Evolutionary conservation across 2,113 vertebrate species (phyloP), one percentile per base, ranked within the genome.

Genomic region (Phyllopteryx taeniolatus): DNA sequence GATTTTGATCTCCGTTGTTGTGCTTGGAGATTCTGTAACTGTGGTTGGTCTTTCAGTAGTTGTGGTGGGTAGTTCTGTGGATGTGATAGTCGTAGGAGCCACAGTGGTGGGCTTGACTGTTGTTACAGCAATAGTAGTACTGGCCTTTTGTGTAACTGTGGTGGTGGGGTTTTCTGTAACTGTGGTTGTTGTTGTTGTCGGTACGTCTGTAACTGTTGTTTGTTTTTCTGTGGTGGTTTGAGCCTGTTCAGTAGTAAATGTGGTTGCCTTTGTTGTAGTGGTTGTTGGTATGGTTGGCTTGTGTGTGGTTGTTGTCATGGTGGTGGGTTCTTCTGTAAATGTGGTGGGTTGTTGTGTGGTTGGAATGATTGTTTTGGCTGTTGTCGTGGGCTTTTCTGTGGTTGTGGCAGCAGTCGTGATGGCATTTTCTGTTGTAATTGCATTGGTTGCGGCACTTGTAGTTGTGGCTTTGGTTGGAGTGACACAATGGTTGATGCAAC

Each of bases 401-500:
- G 43, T 64, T 56, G 62, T n/a, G 1, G 22, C n/a, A 64, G 20
- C 13, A 2, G 67, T 53, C 1, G 74, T 35, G 22, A 31, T 51
- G 7, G n/a, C 0, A 0, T 47, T 47, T 67, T 46, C 62, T 68
- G 51, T 65, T 43, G 19, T 39, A 9, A 20, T 39, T 31, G 39
- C 4, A 44, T 14, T 64, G 20, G 42, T 14, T 31, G 68, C 51
- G 22, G 11, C n/a, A 15, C 13, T 66, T 66, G 44, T 47, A 47
- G 64, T 66, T 31, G 44, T 27, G 27, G 9, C 14, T 47, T 47
- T 17, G 22, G 44, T 66, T 31, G 64, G 22, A 3, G 43, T 66
- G 42, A 46, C 22, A 71, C 76, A 80, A 2, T 14, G 44, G 10
- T 77, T 2, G 9, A 1, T 3, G 20, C 86, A 87, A 72, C 83